Evolutionary conservation across 2,113 vertebrate genomes (phyloP), one percentile per base, ranked within the genome.

Genomic region (Drymodes brunneopygia): DNA sequence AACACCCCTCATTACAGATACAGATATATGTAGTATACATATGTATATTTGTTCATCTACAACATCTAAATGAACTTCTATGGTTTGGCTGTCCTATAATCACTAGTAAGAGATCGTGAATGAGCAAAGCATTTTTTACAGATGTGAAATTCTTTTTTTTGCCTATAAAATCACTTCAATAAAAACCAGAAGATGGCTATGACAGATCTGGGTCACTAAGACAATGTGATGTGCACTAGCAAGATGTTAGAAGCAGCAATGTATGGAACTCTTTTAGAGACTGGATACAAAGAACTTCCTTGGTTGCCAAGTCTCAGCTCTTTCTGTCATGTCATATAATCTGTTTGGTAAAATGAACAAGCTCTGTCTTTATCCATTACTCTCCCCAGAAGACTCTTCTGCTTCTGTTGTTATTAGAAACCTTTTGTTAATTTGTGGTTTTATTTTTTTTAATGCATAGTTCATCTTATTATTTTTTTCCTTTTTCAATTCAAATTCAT

Each of bases 121-220:
- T 45, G n/a, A 85, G 28, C 25, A 51, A 65, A 95, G 45, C 31
- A 47, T 58, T 77, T 94, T 84, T 80, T 92, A 45, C 81, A 62
- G 50, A 94, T 90, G 51, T 66, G 38, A 78, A 93, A 86, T 58
- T 56, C 51, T 27, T 40, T 82, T 88, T 84, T 88, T 88, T 80
- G 15, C 51, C 81, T 54, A 12, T 82, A 80, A 83, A 91, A 70
- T 66, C 54, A 21, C 35, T 77, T 74, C 85, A 88, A 12, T 70
- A 61, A 77, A 72, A 91, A 35, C 0, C 22, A 85, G 75, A 88
- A 90, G 67, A 77, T 77, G 67, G 50, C 35, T 80, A 7, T 85
- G 94, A 85, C 94, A 94, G 91, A 95, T 95, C 74, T 95, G 56
- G 89, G 95, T 94, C 90, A 95, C 78, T 82, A 77, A 90, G 81